phyloP scores from a whole-genome alignment of 2,797 vertebrate genomes.

The Furcifer pardalis region DNA sequence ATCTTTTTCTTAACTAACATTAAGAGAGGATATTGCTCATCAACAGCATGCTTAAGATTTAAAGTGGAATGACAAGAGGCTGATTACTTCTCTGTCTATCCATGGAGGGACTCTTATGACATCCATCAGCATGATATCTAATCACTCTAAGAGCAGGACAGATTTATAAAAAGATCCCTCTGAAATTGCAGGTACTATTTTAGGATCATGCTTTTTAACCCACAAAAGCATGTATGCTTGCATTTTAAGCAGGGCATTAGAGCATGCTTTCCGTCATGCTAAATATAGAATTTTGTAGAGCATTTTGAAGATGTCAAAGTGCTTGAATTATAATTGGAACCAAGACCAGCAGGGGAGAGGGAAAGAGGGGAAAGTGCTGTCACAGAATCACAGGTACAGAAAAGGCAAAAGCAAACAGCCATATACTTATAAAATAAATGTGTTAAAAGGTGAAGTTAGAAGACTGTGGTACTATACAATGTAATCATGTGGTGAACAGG shows the following conservation, averaged over 20 bases:
- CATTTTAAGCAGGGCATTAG: slow-evolving; percentile 12
- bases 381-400: not conserved
- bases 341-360: not conserved
- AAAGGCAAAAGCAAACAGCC: not conserved
- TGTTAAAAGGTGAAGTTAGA: not conserved
- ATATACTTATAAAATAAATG: not conserved
- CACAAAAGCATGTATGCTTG: not conserved
- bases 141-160: not conserved
- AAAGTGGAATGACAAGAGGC: slow-evolving; percentile 29
- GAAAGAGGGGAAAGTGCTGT: no score
- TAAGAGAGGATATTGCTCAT: slow-evolving; percentile 10
- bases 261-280: not conserved
- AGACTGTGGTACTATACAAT: not conserved
- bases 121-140: slow-evolving; percentile 47
- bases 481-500: not conserved
- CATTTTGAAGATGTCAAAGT: slow-evolving; percentile 20
- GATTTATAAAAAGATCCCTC: slow-evolving; percentile 4
- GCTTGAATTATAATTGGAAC: slow-evolving; percentile 31
- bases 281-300: slow-evolving; percentile 35
- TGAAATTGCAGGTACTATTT: slow-evolving; percentile 30
- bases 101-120: slow-evolving; percentile 6
- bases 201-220: slow-evolving; percentile 5
- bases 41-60: slow-evolving; percentile 14
- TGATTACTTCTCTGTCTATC: slow-evolving; percentile 30
- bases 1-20: not conserved